A percentile compares a stretch with the other conserved stretches of the same genome.
Evolutionary conservation across 2,888 invertebrate genomes (phyloP).

Genomic region (Dasysyrphus tricinctus): DNA sequence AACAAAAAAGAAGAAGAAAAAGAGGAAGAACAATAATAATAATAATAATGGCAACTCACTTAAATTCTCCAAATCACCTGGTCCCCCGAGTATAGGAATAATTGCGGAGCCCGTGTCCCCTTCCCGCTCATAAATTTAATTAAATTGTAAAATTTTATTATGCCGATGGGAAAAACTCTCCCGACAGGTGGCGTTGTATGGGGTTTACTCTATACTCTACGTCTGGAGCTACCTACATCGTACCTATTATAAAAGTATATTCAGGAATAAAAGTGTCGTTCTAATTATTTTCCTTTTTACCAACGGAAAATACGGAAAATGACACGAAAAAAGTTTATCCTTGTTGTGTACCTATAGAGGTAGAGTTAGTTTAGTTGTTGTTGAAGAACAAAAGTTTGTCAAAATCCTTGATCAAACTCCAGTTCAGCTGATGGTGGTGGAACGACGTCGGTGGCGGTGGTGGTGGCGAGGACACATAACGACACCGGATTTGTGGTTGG

Average conservation of each 20-base stretch:
- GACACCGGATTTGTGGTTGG: slow-evolving; percentile 61
- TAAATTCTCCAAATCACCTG: slow-evolving; percentile 73
- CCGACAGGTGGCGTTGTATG: slow-evolving; percentile 1
- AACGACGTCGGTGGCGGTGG: neutral
- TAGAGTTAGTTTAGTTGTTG: slow-evolving; percentile 20
- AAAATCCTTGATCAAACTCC: slow-evolving; percentile 54
- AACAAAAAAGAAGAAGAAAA: neutral
- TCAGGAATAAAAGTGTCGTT: slow-evolving; percentile 56
- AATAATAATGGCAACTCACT: slow-evolving; percentile 73
- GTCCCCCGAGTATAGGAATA: slow-evolving; percentile 65
- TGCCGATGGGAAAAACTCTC: slow-evolving; percentile 59
- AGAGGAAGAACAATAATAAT: slow-evolving; percentile 53
- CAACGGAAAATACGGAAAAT: slow-evolving; percentile 23
- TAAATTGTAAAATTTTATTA: slow-evolving; percentile 72
- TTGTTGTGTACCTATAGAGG: neutral
- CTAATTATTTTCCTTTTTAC: slow-evolving; percentile 59
- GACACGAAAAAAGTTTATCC: slow-evolving; percentile 36
- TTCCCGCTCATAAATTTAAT: slow-evolving; percentile 69
- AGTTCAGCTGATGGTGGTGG: slow-evolving; percentile 7
- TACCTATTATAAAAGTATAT: neutral
- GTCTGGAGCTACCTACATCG: neutral
- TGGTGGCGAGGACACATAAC: slow-evolving; percentile 38
- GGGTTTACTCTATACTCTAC: slow-evolving; percentile 9
- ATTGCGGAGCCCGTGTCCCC: slow-evolving; percentile 46
- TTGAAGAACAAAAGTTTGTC: slow-evolving; percentile 47